Evolutionary conservation across 2,888 invertebrate species (phyloP).

Genomic region (Hyppa rectilinea): DNA sequence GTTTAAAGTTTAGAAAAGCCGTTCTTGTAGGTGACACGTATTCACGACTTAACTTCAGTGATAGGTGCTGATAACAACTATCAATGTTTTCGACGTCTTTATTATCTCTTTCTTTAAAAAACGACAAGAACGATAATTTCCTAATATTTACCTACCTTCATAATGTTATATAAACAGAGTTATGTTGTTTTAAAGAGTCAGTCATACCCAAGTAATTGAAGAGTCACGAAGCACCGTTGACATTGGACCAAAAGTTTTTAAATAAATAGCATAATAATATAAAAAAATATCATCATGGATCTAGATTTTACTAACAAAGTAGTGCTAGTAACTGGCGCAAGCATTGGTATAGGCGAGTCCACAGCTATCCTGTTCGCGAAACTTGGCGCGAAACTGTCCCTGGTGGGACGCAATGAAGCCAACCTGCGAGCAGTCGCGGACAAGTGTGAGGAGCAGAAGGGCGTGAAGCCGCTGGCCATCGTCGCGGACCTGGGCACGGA

Average conservation of each 20-base stretch:
- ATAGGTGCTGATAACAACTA: neutral
- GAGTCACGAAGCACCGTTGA: neutral
- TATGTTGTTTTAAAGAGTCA: neutral
- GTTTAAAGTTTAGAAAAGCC: too few species aligned
- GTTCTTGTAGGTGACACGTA: too few species aligned
- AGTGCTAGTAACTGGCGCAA: constrained; percentile 75
- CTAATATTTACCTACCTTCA: neutral
- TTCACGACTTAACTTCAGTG: too few species aligned
- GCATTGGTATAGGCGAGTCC: constrained; percentile 72
- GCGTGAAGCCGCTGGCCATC: constrained; percentile 66
- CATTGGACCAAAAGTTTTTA: neutral
- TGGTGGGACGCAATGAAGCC: constrained; percentile 71
- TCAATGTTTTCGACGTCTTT: neutral
- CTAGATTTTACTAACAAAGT: constrained; percentile 70
- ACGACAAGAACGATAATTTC: neutral
- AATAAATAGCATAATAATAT: neutral
- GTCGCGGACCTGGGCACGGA: constrained; percentile 75
- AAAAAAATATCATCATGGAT: constrained; percentile 4
- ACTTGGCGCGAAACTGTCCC: constrained; percentile 69
- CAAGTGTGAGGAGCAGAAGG: constrained; percentile 64
- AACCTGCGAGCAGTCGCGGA: constrained; percentile 67
- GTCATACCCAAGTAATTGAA: neutral
- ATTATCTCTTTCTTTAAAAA: constrained; percentile 1
- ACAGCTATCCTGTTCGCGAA: constrained; percentile 70
- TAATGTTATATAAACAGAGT: neutral